Evolutionary conservation across 2,113 vertebrate species (phyloP), one percentile per base, ranked within the genome.

Genomic region (Mirza zaza): DNA sequence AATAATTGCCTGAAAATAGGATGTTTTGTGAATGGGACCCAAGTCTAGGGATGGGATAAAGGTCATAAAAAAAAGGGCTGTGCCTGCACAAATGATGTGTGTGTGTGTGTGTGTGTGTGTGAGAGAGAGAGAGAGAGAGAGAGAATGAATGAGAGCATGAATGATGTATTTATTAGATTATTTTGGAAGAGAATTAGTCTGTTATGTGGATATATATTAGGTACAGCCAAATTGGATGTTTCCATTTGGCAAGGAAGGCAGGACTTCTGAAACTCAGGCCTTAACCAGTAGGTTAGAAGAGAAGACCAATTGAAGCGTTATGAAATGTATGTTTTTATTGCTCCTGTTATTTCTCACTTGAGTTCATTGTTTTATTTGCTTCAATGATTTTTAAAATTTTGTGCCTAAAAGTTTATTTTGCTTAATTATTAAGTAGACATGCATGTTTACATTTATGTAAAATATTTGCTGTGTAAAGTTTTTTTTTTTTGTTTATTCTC

Each of bases 401-500:
- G 3, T 97, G 96, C 95, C 93, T 87, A 68, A 94, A 97, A 92
- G 68, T 88, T 97, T 93, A 96, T 98, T 97, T 98, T 95, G 94
- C 96, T 97, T 91, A 98, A 94, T 97, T 96, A 96, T 83, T 88
- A 97, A 83, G 92, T 97, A 96, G 85, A 94, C 87, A 52, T 89
- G 82, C 95, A 77, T 98, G 96, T 97, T 98, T 95, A 97, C 89
- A 98, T 97, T 97, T 96, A 94, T 96, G 71, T 96, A 96, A 90
- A 96, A 86, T 68, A 87, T 91, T 97, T 83, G 39, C 96, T 82
- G 79, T 97, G 92, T 98, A 97, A 98, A 95, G 83, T 75, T 87
- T 96, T 95, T n/a, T n/a, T n/a, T n/a, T 94, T 36, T 83, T 55
- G 71, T 42, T 67, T 94, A 92, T 93, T 96, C 59, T 98, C 81